Percentiles rank a stretch among this genome's conserved stretches.
These are phyloP conservation scores for Orbicella faveolata DNA, from an alignment of 64 coral and sea anemone genomes.

Conservation along the genomic window DNA sequence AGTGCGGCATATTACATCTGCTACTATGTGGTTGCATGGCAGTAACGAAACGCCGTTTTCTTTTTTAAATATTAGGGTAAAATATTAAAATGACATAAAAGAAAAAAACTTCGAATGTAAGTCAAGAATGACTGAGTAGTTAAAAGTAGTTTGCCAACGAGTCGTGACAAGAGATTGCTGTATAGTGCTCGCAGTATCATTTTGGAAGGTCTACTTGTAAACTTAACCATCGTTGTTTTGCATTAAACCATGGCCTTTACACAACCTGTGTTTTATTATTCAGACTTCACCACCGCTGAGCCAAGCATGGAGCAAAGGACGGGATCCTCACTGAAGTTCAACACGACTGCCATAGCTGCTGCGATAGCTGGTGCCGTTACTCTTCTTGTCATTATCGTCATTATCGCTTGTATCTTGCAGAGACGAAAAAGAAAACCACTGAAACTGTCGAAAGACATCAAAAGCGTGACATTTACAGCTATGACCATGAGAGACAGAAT, in stretches of 20 bases:
- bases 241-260: not conserved
- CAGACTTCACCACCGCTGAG: conserved; percentile 7
- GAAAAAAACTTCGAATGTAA: no score
- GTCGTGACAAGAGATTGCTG: no score
- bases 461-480: conserved; percentile 70
- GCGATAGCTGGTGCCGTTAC: conserved; percentile 10
- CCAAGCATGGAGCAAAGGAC: not conserved
- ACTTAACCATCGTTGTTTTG: no score
- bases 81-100: no score
- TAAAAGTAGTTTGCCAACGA: no score
- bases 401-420: conserved; percentile 9
- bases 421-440: not conserved
- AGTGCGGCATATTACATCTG: no score
- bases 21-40: no score
- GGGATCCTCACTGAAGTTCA: not conserved
- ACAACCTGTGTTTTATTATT: not conserved
- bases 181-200: no score
- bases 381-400: not conserved
- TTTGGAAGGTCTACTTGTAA: no score
- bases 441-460: conserved; percentile 7
- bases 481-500: conserved; percentile 89
- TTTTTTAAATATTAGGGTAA: no score
- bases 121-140: no score
- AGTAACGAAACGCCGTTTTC: no score
- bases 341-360: not conserved